Conservation (phyloP, 2,888 invertebrate genomes). For the Thyatira batis region DNA sequence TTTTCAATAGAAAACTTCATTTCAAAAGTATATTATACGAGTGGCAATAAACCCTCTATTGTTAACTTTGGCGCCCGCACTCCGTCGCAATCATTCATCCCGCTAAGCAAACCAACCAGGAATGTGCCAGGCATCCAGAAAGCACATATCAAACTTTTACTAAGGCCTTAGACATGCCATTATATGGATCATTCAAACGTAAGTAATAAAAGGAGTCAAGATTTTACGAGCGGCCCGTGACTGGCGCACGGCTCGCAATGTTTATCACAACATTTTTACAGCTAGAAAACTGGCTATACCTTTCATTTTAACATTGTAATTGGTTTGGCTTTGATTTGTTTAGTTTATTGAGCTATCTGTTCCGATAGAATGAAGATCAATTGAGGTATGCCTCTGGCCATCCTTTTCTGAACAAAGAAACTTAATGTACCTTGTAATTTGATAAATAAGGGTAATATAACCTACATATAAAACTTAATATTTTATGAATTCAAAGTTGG, state of each 20-base stretch:
- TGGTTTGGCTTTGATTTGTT: not conserved
- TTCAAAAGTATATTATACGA: not conserved
- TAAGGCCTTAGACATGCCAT: conserved; percentile 49
- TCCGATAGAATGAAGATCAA: no score
- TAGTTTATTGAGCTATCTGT: not conserved
- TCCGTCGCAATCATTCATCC: conserved; percentile 27
- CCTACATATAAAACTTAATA: no score
- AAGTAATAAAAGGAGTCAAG: conserved; percentile 60
- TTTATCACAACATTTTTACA: conserved; percentile 60
- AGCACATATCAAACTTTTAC: conserved; percentile 55
- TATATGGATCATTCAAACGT: conserved; percentile 58
- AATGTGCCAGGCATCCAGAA: conserved; percentile 35
- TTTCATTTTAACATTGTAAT: conserved; percentile 11
- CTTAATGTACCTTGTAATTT: no score
- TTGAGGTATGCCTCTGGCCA: no score
- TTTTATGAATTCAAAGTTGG: no score
- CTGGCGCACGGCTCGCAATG: conserved; percentile 38
- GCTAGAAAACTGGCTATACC: conserved; percentile 30
- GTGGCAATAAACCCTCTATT: conserved; percentile 3
- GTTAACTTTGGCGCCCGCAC: conserved; percentile 27
- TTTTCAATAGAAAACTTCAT: not conserved
- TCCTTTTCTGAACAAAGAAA: no score
- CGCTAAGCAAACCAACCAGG: conserved; percentile 27
- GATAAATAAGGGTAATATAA: no score
- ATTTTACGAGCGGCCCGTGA: conserved; percentile 65